These are phyloP conservation scores for Noctua janthina DNA, from an alignment of 2,888 invertebrate genomes.

Conservation along the genomic window DNA sequence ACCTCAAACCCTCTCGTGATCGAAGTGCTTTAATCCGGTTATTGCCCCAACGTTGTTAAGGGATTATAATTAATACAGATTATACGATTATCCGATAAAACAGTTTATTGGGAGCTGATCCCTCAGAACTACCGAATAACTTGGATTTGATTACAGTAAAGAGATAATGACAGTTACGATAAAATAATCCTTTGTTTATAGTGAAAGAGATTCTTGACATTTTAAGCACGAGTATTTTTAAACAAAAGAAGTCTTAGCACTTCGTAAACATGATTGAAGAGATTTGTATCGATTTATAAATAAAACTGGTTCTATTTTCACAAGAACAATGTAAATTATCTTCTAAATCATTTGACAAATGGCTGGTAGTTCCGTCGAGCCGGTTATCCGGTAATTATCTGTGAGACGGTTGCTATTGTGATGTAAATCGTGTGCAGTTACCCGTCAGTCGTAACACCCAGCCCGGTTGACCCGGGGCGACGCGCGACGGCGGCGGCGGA, in stretches of 20 bases:
- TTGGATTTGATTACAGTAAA: constrained; percentile 40
- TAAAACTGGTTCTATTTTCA: neutral
- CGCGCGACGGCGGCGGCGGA: neutral
- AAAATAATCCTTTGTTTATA: constrained; percentile 2
- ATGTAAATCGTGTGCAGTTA: constrained; percentile 47
- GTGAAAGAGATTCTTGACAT: neutral
- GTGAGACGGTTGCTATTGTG: constrained; percentile 32
- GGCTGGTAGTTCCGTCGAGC: constrained; percentile 2
- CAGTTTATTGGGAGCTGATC: constrained; percentile 55
- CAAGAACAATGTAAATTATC: neutral
- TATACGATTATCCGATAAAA: constrained; percentile 53
- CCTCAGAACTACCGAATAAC: constrained; percentile 45
- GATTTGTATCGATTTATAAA: neutral
- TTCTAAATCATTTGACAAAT: constrained; percentile 23
- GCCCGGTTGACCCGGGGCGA: neutral
- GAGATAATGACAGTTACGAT: neutral
- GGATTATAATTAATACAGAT: constrained; percentile 64
- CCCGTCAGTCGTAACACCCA: constrained; percentile 15
- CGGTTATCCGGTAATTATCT: constrained; percentile 48
- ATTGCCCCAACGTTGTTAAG: constrained; percentile 39
- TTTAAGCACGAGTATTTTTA: neutral
- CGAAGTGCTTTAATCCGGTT: constrained; percentile 45
- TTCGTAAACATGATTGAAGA: neutral
- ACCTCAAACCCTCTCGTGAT: constrained; percentile 18
- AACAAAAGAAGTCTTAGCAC: neutral